These are phyloP conservation scores for Scalopus aquaticus DNA, from an alignment of 2,113 vertebrate species.

Conservation along the genomic window DNA sequence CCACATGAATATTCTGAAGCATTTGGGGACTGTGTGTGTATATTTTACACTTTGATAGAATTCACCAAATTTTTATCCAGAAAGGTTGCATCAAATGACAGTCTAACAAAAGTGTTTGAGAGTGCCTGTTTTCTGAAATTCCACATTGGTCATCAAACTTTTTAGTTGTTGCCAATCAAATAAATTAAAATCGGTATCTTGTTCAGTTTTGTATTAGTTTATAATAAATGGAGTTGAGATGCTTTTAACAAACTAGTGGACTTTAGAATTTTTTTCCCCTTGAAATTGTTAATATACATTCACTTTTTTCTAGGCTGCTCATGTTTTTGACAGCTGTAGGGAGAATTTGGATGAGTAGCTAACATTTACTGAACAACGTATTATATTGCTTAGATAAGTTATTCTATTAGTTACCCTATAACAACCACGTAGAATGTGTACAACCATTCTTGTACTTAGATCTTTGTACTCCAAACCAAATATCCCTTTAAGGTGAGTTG, in stretches of 20 bases:
- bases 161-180: background rate
- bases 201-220: background rate
- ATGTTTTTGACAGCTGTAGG: background rate
- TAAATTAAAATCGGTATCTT: background rate
- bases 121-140: background rate
- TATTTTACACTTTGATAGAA: background rate
- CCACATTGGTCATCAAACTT: background rate
- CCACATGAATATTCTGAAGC: background rate
- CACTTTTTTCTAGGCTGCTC: background rate
- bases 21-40: background rate
- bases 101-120: background rate
- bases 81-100: background rate
- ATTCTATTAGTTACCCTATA: background rate
- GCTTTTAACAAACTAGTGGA: background rate
- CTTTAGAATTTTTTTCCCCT: background rate
- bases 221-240: background rate
- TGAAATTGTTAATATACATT: background rate
- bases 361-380: background rate
- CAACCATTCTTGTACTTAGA: background rate
- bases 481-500: background rate
- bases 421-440: background rate
- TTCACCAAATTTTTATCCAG: slow-evolving; percentile 26
- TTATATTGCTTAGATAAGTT: slow-evolving; percentile 17
- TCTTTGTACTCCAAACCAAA: background rate
- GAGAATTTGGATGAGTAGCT: background rate